Conservation (phyloP, 2,888 invertebrate species). For the Hirtodrosophila duncani region DNA sequence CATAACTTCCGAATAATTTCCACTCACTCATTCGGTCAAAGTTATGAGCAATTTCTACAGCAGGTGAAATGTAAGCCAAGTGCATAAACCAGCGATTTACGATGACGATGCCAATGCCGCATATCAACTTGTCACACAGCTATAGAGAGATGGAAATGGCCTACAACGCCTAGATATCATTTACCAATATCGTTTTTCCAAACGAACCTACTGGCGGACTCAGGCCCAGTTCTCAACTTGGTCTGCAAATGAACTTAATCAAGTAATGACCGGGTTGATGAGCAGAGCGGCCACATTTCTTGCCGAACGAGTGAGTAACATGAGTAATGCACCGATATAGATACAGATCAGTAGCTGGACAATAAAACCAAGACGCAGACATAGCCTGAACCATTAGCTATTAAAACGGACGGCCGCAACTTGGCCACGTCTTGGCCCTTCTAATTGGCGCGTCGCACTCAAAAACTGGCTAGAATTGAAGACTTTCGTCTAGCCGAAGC, state of each 20-base stretch:
- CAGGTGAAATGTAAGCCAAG: constrained; percentile 58
- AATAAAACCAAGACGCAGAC: constrained; percentile 50
- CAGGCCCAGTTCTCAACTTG: constrained; percentile 21
- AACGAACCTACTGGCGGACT: constrained; percentile 15
- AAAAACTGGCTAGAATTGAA: constrained; percentile 3
- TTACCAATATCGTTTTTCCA: constrained; percentile 55
- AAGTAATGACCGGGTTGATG: constrained; percentile 67
- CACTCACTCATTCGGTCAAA: constrained; percentile 49
- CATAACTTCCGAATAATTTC: constrained; percentile 45
- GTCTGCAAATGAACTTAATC: constrained; percentile 65
- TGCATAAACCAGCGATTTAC: constrained; percentile 41
- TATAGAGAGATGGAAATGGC: constrained; percentile 4
- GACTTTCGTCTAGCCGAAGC: no score
- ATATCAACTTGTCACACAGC: constrained; percentile 51
- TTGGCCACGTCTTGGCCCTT: constrained; percentile 38
- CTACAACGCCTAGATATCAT: constrained; percentile 22
- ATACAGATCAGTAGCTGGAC: constrained; percentile 66
- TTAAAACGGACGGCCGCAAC: constrained; percentile 45
- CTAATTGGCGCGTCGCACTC: constrained; percentile 54
- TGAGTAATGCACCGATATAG: constrained; percentile 49
- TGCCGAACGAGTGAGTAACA: constrained; percentile 46
- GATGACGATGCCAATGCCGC: constrained; percentile 29
- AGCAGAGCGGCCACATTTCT: constrained; percentile 55
- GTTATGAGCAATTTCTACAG: constrained; percentile 38
- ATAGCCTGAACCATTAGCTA: constrained; percentile 47